A percentile compares a stretch with the other conserved stretches of the same genome.
phyloP scores from a whole-genome alignment of 2,113 vertebrate genomes.

The Gulo gulo region DNA sequence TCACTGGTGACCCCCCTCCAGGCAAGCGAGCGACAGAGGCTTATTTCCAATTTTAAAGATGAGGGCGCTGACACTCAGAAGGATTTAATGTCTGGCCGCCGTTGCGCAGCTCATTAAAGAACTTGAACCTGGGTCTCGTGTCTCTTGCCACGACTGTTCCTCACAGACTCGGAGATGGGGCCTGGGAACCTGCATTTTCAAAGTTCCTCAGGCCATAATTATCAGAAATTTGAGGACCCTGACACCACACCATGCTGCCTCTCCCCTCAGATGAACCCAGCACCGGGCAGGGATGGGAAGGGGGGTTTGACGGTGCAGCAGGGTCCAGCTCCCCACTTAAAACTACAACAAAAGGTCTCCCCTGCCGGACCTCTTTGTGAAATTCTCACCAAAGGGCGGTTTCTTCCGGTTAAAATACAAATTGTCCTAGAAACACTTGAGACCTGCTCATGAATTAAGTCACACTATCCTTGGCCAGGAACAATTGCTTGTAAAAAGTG shows the following conservation, averaged over 20 bases:
- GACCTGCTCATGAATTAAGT: not conserved
- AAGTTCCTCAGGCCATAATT: not conserved
- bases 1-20: not conserved
- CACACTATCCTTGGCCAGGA: too few species aligned
- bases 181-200: not conserved
- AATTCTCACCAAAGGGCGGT: not conserved
- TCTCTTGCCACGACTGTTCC: not conserved
- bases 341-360: not conserved
- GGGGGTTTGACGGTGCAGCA: not conserved
- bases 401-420: not conserved
- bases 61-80: not conserved
- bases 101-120: not conserved
- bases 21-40: too few species aligned
- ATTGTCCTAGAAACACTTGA: not conserved
- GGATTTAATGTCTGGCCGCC: not conserved
- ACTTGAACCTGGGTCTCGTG: not conserved
- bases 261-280: not conserved
- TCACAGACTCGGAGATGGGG: not conserved
- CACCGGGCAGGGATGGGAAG: rapidly evolving
- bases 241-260: not conserved
- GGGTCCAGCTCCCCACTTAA: not conserved
- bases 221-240: not conserved
- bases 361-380: not conserved
- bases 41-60: not conserved
- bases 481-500: not conserved